phyloP scores from a whole-genome alignment of 2,797 vertebrate genomes.

The Xyrichtys novacula region DNA sequence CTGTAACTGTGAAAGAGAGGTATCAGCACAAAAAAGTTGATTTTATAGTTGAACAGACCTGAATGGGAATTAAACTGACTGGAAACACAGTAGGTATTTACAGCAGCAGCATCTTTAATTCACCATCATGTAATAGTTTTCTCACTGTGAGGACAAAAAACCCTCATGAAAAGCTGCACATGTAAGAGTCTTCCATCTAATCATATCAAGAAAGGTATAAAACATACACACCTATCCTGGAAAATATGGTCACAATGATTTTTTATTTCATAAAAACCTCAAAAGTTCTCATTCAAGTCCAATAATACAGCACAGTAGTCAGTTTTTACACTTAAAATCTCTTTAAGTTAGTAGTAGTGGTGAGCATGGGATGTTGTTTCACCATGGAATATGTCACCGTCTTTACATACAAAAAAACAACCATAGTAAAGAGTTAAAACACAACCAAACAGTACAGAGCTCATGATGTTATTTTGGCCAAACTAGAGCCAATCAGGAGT shows the following conservation, averaged over 20 bases:
- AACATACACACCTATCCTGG: constrained; percentile 51
- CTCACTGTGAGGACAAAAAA: constrained; percentile 17
- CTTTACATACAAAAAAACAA: constrained; percentile 64
- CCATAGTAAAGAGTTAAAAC: constrained; percentile 67
- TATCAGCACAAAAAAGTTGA: constrained; percentile 35
- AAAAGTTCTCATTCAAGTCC: constrained; percentile 63
- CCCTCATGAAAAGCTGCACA: constrained; percentile 48
- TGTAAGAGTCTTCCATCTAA: constrained; percentile 51
- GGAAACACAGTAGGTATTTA: no score
- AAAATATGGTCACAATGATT: constrained; percentile 52
- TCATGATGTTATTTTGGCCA: constrained; percentile 52
- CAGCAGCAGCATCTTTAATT: constrained; percentile 41
- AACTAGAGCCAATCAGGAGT: constrained; percentile 32
- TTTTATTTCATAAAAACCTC: constrained; percentile 70
- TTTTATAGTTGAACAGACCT: neutral
- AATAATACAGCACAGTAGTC: constrained; percentile 71
- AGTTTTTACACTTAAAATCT: constrained; percentile 58
- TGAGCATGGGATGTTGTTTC: constrained; percentile 56
- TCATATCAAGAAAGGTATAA: constrained; percentile 65
- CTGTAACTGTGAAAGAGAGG: constrained; percentile 18
- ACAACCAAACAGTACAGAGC: constrained; percentile 76
- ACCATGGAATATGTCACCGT: constrained; percentile 53
- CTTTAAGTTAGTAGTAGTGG: constrained; percentile 66
- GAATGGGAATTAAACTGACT: no score
- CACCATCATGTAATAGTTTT: constrained; percentile 46